Evolutionary conservation across 1,140 invertebrate species (phyloP), one percentile per base, ranked within the genome.

Genomic region (Pygmarrhopalites habei): DNA sequence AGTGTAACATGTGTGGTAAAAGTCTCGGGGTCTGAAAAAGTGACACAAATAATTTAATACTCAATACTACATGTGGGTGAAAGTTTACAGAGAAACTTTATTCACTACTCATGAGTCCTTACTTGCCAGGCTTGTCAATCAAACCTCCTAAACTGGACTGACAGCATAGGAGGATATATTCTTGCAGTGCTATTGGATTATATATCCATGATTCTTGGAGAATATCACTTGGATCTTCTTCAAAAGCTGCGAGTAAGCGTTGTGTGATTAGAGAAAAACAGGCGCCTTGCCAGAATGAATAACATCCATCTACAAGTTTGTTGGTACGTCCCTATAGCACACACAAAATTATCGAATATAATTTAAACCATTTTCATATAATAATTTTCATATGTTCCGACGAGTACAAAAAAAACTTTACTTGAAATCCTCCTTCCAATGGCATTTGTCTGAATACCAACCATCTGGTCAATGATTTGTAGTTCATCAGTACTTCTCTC

Each of bases 251-350:
- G 3, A 49, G 12, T 51, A 60, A 49, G 29, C 60, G 28, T 32
- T 29, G 25, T 17, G 41, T 76, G 74, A 91, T 81, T 0, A 89
- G 73, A 41, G 92, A 89, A 75, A 98, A 92, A 39, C 86, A 82
- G 30, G 87, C 94, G 28, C 92, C 93, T 79, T 95, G 92, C 96
- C 96, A 99, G 79, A 98, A 99, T 2, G 92, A 95, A 76, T 99
- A 99, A 78, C 96, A 99, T 7, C 89, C 89, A 81, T 99, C 96
- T 1, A 99, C 95, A 58, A 98, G 77, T 80, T 99, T 99, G 77
- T 98, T 98, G 3, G 96, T 97, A 72, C 96, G 80, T 1, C 93
- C 93, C 81, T 64, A 23, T 73, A 67, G 59, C n/a, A n/a, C n/a
- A n/a, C n/a, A n/a, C n/a, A n/a, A n/a, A n/a, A n/a, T n/a, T n/a